phyloP scores from a whole-genome alignment of 1,140 invertebrate genomes.

The Pogonomyrmex barbatus region DNA sequence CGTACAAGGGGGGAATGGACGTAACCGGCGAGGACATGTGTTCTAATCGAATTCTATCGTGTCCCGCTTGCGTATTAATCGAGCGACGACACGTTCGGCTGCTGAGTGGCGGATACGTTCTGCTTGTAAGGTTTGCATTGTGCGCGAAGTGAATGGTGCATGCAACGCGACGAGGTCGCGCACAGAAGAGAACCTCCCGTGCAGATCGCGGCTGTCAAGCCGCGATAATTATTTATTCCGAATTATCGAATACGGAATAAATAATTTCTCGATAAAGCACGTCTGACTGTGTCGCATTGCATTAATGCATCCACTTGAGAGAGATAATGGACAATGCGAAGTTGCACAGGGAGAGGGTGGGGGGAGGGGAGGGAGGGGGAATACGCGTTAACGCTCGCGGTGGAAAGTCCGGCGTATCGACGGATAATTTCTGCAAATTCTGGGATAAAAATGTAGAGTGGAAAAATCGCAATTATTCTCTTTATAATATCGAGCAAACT shows the following conservation, averaged over 20 bases:
- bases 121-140: slow-evolving; percentile 38
- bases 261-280: slow-evolving; percentile 45
- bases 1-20: background rate
- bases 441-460: background rate
- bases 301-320: slow-evolving; percentile 39
- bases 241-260: slow-evolving; percentile 7
- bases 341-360: background rate
- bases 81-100: slow-evolving; percentile 1
- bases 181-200: slow-evolving; percentile 64
- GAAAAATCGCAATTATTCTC: background rate
- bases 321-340: slow-evolving; percentile 27
- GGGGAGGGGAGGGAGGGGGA: background rate
- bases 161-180: slow-evolving; percentile 48
- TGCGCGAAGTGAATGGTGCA: slow-evolving; percentile 64
- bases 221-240: slow-evolving; percentile 57
- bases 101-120: too few relatives aligned
- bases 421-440: background rate
- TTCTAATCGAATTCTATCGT: slow-evolving; percentile 9
- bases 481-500: background rate
- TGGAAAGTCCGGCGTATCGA: too few relatives aligned
- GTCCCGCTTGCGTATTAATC: background rate
- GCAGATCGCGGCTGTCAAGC: slow-evolving; percentile 51
- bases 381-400: slow-evolving; percentile 4
- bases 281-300: slow-evolving; percentile 5
- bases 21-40: slow-evolving; percentile 1